Evolutionary conservation across 2,888 invertebrate genomes (phyloP), one percentile per base, ranked within the genome.

Genomic region (Stenodera caucasica): DNA sequence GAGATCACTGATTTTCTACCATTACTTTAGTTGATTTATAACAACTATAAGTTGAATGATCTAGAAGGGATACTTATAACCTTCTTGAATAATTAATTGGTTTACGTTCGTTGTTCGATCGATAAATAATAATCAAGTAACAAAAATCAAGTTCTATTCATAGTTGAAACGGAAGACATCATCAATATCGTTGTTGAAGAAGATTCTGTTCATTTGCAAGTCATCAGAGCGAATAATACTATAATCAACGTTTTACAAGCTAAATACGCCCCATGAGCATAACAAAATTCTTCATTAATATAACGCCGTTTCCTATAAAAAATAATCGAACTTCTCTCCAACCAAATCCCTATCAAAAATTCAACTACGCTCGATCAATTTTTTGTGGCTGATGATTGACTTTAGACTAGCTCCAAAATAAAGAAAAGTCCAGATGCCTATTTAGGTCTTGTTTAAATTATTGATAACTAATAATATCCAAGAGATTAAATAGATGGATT

Each of bases 371-470:
- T 35, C 53, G 53, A 53, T 53, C 33, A 33, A 35, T 30, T 53
- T 23, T n/a, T n/a, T n/a, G n/a, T n/a, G n/a, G n/a, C 26, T 5
- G 5, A 26, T 26, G 2, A 26, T 26, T 26, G 5, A 4, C 5
- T 26, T 2, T 26, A 4, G 5, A 26, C 2, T 26, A 4, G 26
- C 5, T 55, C 45, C 21, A 21, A 29, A 40, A 18, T 52, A 23
- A 50, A 37, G 18, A 33, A 49, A n/a, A n/a, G n/a, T n/a, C n/a
- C n/a, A 68, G 66, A 67, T 68, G 69, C 70, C 70, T 67, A 66
- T 67, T 65, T 66, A 61, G 66, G 66, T 69, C 64, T 66, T 63
- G 67, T 65, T 66, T 75, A 70, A 69, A 75, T 75, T 74, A 75
- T 74, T 74, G 74, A 75, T 73, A 72, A 70, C 70, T 60, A 69